phyloP scores from a whole-genome alignment of 2,797 vertebrate species.

The Choloepus didactylus region DNA sequence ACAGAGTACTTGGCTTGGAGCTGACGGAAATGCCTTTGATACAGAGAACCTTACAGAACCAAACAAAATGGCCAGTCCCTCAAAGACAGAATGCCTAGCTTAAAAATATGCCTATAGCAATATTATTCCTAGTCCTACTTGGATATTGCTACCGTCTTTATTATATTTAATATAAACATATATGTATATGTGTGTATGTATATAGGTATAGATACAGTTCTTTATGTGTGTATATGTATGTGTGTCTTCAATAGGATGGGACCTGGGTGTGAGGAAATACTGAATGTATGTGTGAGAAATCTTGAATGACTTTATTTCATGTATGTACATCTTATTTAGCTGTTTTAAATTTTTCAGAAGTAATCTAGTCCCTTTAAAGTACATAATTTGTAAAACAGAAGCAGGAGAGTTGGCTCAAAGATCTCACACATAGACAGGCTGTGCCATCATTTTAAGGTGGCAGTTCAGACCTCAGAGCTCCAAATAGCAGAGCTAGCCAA shows the following conservation, averaged over 20 bases:
- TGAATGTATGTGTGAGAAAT: neutral
- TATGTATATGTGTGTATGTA: neutral
- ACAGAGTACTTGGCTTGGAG: neutral
- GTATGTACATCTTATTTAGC: neutral
- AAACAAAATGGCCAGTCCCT: neutral
- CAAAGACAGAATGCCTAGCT: neutral
- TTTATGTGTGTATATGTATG: neutral
- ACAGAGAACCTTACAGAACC: neutral
- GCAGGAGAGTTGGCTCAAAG: neutral
- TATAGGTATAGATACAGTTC: too few species aligned
- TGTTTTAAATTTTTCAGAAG: neutral
- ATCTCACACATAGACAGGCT: neutral
- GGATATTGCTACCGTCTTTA: neutral
- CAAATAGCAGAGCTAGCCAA: neutral
- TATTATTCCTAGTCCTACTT: neutral
- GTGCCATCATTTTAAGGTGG: neutral
- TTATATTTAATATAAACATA: neutral
- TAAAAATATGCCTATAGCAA: neutral
- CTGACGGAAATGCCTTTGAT: neutral
- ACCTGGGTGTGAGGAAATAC: neutral
- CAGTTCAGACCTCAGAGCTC: neutral
- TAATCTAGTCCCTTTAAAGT: neutral
- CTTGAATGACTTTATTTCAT: neutral
- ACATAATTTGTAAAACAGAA: neutral
- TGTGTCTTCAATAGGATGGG: neutral